Evolutionary conservation across 2,888 invertebrate species (phyloP).

Genomic region (Tolmerus cingulatus): DNA sequence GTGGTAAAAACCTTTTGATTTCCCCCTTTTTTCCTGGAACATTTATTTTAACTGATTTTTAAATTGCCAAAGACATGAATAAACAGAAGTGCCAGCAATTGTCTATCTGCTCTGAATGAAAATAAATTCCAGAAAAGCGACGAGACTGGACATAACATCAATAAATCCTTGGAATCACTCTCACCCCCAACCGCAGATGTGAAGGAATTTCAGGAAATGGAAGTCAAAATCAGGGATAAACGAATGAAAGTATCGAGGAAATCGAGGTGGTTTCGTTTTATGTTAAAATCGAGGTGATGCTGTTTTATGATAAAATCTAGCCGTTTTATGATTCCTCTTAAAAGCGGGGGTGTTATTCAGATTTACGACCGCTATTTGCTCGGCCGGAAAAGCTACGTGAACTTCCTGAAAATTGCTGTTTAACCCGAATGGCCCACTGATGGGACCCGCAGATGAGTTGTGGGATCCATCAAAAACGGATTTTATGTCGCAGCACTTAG

Average conservation of each 20-base stretch:
- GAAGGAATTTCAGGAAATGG: background rate
- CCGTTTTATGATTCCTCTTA: background rate
- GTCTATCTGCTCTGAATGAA: background rate
- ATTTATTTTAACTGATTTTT: background rate
- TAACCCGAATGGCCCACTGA: background rate
- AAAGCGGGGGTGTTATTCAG: background rate
- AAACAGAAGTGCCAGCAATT: background rate
- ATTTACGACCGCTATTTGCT: background rate
- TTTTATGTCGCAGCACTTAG: background rate
- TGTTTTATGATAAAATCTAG: no score
- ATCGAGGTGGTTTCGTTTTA: background rate
- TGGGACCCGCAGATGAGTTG: background rate
- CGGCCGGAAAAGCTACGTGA: background rate
- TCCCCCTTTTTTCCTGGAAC: background rate
- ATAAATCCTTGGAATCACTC: background rate
- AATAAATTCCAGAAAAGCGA: background rate
- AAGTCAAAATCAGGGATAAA: background rate
- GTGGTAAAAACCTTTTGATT: background rate
- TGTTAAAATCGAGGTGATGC: no score
- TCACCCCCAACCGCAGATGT: background rate
- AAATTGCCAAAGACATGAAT: background rate
- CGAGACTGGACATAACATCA: background rate
- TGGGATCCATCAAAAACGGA: background rate
- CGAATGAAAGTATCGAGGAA: background rate
- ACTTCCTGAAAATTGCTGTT: background rate